Conservation (phyloP, 2,113 vertebrate genomes). For the Butastur rufipennis region DNA sequence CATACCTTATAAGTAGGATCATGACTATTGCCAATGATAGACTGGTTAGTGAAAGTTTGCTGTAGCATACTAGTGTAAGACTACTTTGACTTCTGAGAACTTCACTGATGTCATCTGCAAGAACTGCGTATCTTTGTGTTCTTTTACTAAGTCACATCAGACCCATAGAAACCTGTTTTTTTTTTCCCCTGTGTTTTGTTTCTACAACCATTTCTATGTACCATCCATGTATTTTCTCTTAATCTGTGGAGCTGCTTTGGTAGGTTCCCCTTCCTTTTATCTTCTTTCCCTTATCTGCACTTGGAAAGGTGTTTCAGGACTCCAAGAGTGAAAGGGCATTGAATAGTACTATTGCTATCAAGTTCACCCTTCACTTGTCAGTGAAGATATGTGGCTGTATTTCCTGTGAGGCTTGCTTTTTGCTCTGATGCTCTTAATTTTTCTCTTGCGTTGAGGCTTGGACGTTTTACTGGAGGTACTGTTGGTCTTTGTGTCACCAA, state of each 20-base stretch:
- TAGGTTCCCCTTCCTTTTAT: background rate
- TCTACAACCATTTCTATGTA: background rate
- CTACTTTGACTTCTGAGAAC: background rate
- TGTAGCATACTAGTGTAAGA: background rate
- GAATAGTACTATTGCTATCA: background rate
- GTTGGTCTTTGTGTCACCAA: background rate
- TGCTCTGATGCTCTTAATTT: background rate
- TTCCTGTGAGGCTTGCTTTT: background rate
- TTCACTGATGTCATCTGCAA: background rate
- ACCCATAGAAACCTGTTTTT: background rate
- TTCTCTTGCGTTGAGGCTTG: background rate
- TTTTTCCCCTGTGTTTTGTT: background rate
- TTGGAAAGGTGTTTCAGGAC: background rate
- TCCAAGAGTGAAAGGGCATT: background rate
- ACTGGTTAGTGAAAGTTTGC: background rate
- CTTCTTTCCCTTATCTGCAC: background rate
- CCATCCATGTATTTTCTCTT: background rate
- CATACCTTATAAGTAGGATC: background rate
- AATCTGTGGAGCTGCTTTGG: background rate
- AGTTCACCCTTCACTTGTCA: background rate
- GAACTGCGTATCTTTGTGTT: fast-evolving
- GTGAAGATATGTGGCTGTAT: background rate
- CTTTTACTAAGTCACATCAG: background rate
- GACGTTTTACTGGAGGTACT: background rate
- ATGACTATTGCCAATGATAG: background rate